These are phyloP conservation scores for Meloe dianella DNA, from an alignment of 2,888 invertebrate genomes.

Conservation along the genomic window DNA sequence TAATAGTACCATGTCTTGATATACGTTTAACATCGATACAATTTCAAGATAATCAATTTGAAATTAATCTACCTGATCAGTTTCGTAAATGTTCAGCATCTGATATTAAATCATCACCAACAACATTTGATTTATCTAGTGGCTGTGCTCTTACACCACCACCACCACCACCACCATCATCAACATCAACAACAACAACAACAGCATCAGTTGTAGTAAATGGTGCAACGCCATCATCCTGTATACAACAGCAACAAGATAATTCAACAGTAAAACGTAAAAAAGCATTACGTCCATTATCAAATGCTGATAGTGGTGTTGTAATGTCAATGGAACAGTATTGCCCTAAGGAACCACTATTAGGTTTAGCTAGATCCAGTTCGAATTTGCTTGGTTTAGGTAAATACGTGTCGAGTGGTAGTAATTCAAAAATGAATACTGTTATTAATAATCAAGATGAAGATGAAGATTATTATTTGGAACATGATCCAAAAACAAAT, in stretches of 20 bases:
- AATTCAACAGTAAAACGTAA: conserved; percentile 12
- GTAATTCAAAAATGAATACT: conserved; percentile 24
- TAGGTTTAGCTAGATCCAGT: conserved; percentile 48
- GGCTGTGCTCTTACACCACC: background rate
- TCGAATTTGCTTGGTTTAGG: conserved; percentile 47
- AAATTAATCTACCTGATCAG: conserved; percentile 60
- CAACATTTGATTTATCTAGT: conserved; percentile 31
- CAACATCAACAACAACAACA: background rate
- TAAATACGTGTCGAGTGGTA: conserved; percentile 43
- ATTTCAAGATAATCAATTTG: conserved; percentile 70
- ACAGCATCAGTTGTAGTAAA: background rate
- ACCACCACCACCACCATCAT: no score
- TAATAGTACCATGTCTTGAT: conserved; percentile 81
- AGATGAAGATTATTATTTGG: conserved; percentile 34
- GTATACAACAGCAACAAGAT: background rate
- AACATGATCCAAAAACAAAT: conserved; percentile 22
- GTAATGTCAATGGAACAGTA: conserved; percentile 52
- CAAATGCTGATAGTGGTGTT: conserved; percentile 26
- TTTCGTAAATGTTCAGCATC: conserved; percentile 58
- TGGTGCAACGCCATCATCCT: background rate
- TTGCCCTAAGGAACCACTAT: conserved; percentile 53
- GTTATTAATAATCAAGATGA: conserved; percentile 29
- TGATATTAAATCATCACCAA: conserved; percentile 48
- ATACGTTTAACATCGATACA: conserved; percentile 76
- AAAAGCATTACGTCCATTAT: conserved; percentile 14